These are phyloP conservation scores for Botia kubotai DNA, from an alignment of 2,797 vertebrate genomes.

Conservation along the genomic window DNA sequence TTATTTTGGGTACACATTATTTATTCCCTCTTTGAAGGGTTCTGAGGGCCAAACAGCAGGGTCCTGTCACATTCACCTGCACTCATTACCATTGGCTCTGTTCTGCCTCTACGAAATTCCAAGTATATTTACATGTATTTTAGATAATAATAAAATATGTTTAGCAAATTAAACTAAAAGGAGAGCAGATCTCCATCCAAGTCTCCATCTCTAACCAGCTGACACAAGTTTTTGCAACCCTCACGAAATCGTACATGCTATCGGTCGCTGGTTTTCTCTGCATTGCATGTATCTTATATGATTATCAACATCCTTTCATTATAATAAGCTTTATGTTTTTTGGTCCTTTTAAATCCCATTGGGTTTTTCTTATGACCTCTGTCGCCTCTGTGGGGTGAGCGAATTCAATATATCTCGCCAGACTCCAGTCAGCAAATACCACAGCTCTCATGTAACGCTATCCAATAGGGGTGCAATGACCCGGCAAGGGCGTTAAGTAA, in stretches of 20 bases:
- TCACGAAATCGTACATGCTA: neutral
- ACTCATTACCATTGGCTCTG: constrained; percentile 15
- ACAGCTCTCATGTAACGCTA: constrained; percentile 61
- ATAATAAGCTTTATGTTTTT: neutral
- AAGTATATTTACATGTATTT: neutral
- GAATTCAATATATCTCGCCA: constrained; percentile 52
- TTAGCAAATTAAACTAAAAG: neutral
- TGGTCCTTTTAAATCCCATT: constrained; percentile 8
- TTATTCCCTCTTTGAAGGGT: neutral
- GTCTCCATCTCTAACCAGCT: neutral
- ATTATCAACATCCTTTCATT: neutral
- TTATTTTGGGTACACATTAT: neutral
- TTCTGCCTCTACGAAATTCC: neutral
- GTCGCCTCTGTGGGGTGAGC: constrained; percentile 38
- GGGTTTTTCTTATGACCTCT: constrained; percentile 52
- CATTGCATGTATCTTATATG: neutral
- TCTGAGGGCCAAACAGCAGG: neutral
- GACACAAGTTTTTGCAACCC: neutral
- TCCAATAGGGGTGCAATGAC: constrained; percentile 58
- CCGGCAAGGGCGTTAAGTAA: constrained; percentile 51
- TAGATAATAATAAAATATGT: neutral
- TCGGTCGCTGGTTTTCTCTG: neutral
- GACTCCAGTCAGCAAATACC: constrained; percentile 62
- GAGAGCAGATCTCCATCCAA: neutral
- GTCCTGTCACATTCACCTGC: constrained; percentile 26